Evolutionary conservation across 1,140 invertebrate genomes (phyloP), one percentile per base, ranked within the genome.

Genomic region (Brachionus calyciflorus): DNA sequence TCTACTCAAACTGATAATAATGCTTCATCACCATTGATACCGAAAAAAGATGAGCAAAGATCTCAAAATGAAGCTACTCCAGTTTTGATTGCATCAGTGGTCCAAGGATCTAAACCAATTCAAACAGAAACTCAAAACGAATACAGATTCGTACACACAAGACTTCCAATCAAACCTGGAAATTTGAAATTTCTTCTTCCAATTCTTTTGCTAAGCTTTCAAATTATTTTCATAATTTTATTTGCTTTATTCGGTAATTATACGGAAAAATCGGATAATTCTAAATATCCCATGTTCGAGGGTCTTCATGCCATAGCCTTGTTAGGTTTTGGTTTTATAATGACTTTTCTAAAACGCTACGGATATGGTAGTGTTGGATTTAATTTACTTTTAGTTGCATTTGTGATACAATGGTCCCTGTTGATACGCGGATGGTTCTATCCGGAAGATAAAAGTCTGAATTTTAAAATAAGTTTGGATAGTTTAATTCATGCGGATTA

Each of bases 301-400:
- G 78, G 80, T 44, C 69, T 80, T 1, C 79, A 80, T 84, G 91
- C 94, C 3, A 95, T 96, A 93, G 92, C 96, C 80, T 94, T 93
- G 85, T 88, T 96, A 79, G 94, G 94, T 77, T 95, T 96, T 81
- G 94, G 93, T 0, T 96, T 93, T 81, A 85, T 96, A 60, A 96
- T 96, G 92, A 93, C 92, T 0, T 96, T 95, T 82, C 83, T 96
- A 37, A 90, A 90, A 80, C 89, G 89, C 79, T 96, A 95, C 82
- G 90, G 92, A 6, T 77, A 55, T 51, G 49, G 76, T 14, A 60
- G 53, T 33, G 40, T 79, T 30, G 78, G 76, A 1, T 65, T 80
- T 33, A 80, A 80, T 77, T 41, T 80, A 5, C 57, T 80, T 17
- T 37, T 79, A 21, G 77, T 77, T 7, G 79, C 78, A 6, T 53